Conservation (phyloP, 1,140 invertebrate genomes). For the Orchestia grillus region DNA sequence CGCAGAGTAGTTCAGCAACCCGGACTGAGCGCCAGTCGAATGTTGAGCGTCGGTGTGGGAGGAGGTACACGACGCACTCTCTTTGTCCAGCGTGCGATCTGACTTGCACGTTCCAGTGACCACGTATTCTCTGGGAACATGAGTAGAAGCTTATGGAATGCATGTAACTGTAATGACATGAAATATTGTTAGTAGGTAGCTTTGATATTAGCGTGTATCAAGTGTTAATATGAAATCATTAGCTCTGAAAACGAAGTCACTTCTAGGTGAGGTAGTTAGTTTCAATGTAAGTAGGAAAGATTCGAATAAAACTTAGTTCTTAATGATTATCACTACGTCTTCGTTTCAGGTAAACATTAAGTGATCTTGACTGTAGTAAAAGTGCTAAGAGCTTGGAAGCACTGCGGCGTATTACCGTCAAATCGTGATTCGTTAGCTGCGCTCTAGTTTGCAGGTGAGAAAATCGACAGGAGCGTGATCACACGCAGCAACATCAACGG, state of each 20-base stretch:
- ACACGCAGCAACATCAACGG: neutral
- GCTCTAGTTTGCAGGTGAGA: slow-evolving; percentile 19
- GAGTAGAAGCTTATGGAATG: neutral
- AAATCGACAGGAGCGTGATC: neutral
- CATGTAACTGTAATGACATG: neutral
- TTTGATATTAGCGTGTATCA: neutral
- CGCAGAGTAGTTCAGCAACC: neutral
- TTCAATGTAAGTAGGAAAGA: neutral
- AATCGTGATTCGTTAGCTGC: neutral
- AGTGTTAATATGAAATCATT: neutral
- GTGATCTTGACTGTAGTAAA: neutral
- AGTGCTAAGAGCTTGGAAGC: neutral
- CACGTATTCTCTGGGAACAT: neutral
- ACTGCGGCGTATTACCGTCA: neutral
- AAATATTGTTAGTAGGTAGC: neutral
- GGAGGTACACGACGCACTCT: neutral
- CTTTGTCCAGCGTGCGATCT: slow-evolving; percentile 9
- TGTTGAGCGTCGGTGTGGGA: slow-evolving; percentile 23
- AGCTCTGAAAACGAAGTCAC: neutral
- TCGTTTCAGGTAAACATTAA: neutral
- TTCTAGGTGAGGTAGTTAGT: neutral
- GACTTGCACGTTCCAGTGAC: slow-evolving; percentile 9
- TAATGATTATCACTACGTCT: neutral
- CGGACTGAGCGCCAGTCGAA: neutral
- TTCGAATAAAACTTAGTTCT: neutral